These are phyloP conservation scores for Lepus townsendii DNA, from an alignment of 2,797 vertebrate species.

Conservation along the genomic window DNA sequence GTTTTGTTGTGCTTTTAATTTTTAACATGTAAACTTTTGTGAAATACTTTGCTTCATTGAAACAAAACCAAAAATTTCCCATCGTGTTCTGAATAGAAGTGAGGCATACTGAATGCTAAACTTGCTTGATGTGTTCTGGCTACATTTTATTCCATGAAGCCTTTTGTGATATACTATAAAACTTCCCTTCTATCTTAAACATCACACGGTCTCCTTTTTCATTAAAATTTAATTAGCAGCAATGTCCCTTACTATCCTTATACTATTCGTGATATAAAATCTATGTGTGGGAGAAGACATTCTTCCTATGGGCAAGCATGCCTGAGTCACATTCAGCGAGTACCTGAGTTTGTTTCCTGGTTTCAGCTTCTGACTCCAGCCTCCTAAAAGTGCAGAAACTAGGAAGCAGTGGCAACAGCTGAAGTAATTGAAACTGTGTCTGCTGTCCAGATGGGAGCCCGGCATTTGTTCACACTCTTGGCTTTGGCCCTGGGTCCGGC, in stretches of 20 bases:
- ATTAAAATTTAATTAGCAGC: not conserved
- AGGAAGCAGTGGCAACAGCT: no score
- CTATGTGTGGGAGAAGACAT: not conserved
- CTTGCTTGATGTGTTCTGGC: not conserved
- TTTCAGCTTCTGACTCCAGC: no score
- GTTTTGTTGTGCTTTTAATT: not conserved
- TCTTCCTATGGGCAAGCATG: no score
- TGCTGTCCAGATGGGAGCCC: no score
- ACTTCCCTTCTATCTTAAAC: not conserved
- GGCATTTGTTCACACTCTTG: no score
- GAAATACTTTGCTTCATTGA: not conserved
- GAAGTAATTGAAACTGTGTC: no score
- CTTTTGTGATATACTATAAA: not conserved
- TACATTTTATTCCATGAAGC: not conserved
- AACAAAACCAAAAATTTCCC: not conserved
- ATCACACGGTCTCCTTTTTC: not conserved
- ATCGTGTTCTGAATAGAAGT: not conserved
- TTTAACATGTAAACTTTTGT: not conserved
- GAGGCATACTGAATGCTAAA: not conserved
- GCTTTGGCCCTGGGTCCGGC: no score
- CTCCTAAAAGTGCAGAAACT: no score
- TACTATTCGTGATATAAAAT: not conserved
- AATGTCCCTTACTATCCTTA: not conserved
- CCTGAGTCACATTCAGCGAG: no score
- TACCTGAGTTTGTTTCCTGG: no score